Base-by-base conservation (phyloP, 2,888 invertebrate species). In the Eupithecia pulchellata region DNA sequence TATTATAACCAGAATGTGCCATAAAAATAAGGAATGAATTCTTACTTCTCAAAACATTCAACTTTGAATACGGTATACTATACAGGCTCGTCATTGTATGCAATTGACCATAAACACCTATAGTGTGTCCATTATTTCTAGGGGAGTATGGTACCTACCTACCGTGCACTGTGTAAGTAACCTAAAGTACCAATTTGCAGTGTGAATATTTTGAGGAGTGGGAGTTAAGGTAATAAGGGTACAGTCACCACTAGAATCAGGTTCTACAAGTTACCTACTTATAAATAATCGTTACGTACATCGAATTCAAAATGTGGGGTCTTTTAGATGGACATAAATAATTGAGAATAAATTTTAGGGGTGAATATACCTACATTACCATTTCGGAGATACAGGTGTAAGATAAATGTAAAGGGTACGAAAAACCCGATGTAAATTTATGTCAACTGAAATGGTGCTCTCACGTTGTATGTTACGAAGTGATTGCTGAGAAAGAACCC, bases 131-230 rank as follows among this genome's bases (percentile, higher is more conserved):
- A n/a, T n/a, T n/a, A n/a, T n/a, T n/a, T n/a, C n/a, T n/a, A n/a
- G n/a, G n/a, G n/a, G n/a, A n/a, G n/a, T n/a, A n/a, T n/a, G n/a
- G 13, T 11, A 34, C 8, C 34, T 34, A 34, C n/a, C 4, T 17
- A 17, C 39, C 39, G 42, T 8, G n/a, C 20, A 47, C 47, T 47
- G 47, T 42, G 20, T 20, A 52, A 52, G 52, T 55, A 55, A 13
- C 13, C 4, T 55, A 27, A 13, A 13, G 25, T 27, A 6, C 6
- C 13, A 29, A 25, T 55, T 55, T 55, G 55, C 11, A 2, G 11
- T 4, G 57, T 27, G 27, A 57, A 29, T 57, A 17, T 57, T 57
- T 57, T 57, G 57, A 29, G 57, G 29, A 57, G 57, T 57, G 20
- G 57, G 29, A 57, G 17, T 52, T 25, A 17, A 29, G 57, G 57